Conservation (phyloP, 2,888 invertebrate genomes). For the Drosophila birchii region DNA sequence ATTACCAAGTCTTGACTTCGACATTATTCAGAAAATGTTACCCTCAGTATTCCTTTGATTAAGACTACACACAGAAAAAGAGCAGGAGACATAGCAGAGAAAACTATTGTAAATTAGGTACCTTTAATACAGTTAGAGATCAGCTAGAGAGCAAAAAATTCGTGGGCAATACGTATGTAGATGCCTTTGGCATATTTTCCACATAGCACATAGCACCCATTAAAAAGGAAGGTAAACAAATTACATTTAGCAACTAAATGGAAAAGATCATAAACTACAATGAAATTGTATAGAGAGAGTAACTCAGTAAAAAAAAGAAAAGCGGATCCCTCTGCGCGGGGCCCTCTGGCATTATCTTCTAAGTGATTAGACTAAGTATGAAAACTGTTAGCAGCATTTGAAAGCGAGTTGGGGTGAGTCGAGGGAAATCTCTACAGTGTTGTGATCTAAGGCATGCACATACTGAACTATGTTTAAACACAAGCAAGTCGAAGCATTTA, state of each 20-base stretch:
- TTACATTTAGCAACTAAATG: slow-evolving; percentile 56
- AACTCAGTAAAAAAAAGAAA: slow-evolving; percentile 17
- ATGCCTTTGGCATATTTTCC: slow-evolving; percentile 49
- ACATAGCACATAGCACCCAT: slow-evolving; percentile 53
- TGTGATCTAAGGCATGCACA: slow-evolving; percentile 81
- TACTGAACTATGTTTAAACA: slow-evolving; percentile 68
- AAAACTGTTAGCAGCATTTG: slow-evolving; percentile 62
- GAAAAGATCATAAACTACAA: slow-evolving; percentile 67
- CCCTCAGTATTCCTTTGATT: background rate
- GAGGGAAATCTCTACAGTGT: slow-evolving; percentile 83
- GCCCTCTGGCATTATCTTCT: slow-evolving; percentile 46
- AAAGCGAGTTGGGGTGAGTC: slow-evolving; percentile 16
- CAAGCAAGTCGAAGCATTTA: slow-evolving; percentile 41
- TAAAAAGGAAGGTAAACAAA: slow-evolving; percentile 27
- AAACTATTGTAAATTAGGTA: slow-evolving; percentile 85
- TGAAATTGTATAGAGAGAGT: slow-evolving; percentile 71
- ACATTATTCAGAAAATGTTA: background rate
- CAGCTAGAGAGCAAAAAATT: slow-evolving; percentile 40
- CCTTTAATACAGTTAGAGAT: slow-evolving; percentile 69
- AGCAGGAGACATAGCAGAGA: slow-evolving; percentile 19
- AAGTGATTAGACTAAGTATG: slow-evolving; percentile 52
- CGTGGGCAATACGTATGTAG: slow-evolving; percentile 22
- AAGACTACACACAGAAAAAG: slow-evolving; percentile 5
- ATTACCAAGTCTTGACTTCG: slow-evolving; percentile 2
- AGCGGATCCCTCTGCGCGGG: slow-evolving; percentile 24